A percentile compares a stretch with the other conserved stretches of the same genome.
phyloP scores from a whole-genome alignment of 2,888 invertebrate species.

The Cybosia mesomella region DNA sequence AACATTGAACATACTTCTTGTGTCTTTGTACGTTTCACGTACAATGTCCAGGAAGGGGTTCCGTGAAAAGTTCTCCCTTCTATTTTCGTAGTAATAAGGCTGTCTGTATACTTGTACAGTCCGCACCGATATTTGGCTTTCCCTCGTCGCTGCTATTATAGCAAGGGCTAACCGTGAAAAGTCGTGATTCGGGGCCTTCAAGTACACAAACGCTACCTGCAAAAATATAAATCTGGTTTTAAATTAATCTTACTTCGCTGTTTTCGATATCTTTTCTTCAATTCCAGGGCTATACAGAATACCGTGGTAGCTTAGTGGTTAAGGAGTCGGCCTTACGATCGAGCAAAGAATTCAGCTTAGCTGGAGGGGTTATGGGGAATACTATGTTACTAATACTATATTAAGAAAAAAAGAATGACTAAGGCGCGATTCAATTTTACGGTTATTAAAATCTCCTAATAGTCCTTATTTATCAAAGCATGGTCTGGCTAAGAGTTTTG shows the following conservation, averaged over 20 bases:
- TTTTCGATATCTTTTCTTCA: conserved; percentile 3
- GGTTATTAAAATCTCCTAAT: conserved; percentile 22
- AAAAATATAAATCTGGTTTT: conserved; percentile 29
- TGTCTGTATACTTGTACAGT: conserved; percentile 80
- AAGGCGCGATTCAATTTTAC: conserved; percentile 34
- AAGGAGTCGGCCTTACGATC: too few species aligned
- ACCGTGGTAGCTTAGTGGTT: too few species aligned
- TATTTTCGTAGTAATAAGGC: conserved; percentile 89
- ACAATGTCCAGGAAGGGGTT: conserved; percentile 96
- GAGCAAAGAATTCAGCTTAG: too few species aligned
- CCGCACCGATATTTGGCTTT: conserved; percentile 91
- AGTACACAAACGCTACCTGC: conserved; percentile 94
- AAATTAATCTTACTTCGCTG: conserved; percentile 10
- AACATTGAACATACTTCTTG: conserved; percentile 91
- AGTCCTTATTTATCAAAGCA: conserved; percentile 21
- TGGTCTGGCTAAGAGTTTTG: conserved; percentile 7
- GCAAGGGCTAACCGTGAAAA: conserved; percentile 93
- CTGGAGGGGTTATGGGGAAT: too few species aligned
- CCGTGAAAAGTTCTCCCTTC: conserved; percentile 90
- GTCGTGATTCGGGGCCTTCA: conserved; percentile 91
- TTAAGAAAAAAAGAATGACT: too few species aligned
- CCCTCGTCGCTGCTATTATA: conserved; percentile 90
- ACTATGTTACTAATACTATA: too few species aligned
- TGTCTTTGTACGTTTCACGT: conserved; percentile 92
- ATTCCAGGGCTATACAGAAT: conserved; percentile 16